Evolutionary conservation across 2,113 vertebrate species (phyloP), one percentile per base, ranked within the genome.

Genomic region (Burhinus oedicnemus): DNA sequence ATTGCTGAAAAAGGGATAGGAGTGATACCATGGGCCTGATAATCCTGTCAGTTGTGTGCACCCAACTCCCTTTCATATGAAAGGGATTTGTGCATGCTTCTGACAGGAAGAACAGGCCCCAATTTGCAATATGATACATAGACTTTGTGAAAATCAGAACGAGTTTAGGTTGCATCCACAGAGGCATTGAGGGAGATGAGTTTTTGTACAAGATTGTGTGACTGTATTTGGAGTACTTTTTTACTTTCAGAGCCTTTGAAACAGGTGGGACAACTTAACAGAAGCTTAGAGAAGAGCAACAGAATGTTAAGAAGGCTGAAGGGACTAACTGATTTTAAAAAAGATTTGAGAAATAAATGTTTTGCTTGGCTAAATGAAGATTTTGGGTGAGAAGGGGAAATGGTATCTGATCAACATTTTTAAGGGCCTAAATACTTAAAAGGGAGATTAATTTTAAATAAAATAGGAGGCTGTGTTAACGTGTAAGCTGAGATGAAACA

Each of bases 1-100:
- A 71, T 40, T 94, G 95, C 87, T 97, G 95, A 94, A 96, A 97
- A 95, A 93, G 92, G 96, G 83, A 75, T 86, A 83, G 89, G 91
- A 97, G 71, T 60, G 87, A 80, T 95, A 83, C 84, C 81, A 51
- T 51, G 71, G 84, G 89, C 91, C 91, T 83, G 97, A 91, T 96
- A 97, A 95, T 96, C 89, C 94, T 81, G 82, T 94, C 89, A 91
- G 93, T 94, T 96, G 77, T 95, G 82, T 91, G 87, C 86, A 80
- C 58, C 84, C 66, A 90, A 9, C 62, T 94, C 77, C 44, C 87
- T 94, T 94, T 93, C 93, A 83, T 96, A 93, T 86, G 87, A 91
- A 94, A 88, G 64, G 87, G 81, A 93, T 95, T 94, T 95, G 70
- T 94, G 51, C 82, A 60, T 78, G 64, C 91, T 95, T 95, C 91